Base-by-base conservation (phyloP, 2,888 invertebrate genomes). In the Tipula helvola region DNA sequence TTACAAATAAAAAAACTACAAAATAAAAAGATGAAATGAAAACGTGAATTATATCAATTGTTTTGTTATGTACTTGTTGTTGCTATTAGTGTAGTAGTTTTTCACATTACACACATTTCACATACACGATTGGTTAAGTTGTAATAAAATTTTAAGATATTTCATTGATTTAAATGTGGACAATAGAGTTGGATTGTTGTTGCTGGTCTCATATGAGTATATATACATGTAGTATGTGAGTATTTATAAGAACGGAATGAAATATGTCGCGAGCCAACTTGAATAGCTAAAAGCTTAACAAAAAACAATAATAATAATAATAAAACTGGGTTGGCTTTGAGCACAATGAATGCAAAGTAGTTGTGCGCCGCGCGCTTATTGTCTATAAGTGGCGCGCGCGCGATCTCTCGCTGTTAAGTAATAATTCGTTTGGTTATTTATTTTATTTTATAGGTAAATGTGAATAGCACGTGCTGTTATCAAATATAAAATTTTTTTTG, bases 41-140 rank as follows among this genome's bases (percentile, higher is more conserved):
- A 71, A 71, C 71, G 71, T 71, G 71, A 71, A 71, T 71, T 71
- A 71, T 71, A 71, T 71, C 71, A 71, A 71, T 71, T 71, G 71
- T 71, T 71, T 71, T 71, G 71, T 71, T 71, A 71, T 71, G 28
- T 71, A 71, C 71, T 71, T 57, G 28, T 57, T 71, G 71, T 71
- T 71, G 71, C 28, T 71, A 28, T 71, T 71, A 10, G 1, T 28
- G 71, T 28, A 28, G 71, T 71, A 71, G 71, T 71, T 71, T 71
- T 71, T 71, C 71, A 71, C 71, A 71, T 71, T 71, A 71, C 71
- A 71, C 71, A 71, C 71, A 71, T 71, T 71, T 71, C 71, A 71
- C 71, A 71, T 71, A 71, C 71, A 71, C 71, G 71, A 71, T 71
- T 71, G 71, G 71, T 71, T 71, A 71, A 71, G 71, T 71, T 71